A percentile compares a stretch with the other conserved stretches of the same genome.
These are phyloP conservation scores for Pitangus sulphuratus DNA, from an alignment of 2,797 vertebrate genomes.

Conservation along the genomic window DNA sequence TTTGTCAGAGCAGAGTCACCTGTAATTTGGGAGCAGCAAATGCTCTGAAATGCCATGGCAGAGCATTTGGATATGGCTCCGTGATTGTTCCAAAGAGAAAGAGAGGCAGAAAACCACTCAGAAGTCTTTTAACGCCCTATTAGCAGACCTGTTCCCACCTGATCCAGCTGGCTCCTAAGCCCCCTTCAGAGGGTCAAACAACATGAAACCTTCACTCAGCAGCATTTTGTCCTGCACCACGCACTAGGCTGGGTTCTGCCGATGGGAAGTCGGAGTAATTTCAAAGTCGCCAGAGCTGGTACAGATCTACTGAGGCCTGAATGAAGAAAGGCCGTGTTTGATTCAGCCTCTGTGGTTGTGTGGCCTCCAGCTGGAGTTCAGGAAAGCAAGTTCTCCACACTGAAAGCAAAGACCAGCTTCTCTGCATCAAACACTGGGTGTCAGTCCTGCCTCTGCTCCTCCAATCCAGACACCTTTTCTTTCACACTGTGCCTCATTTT, in stretches of 20 bases:
- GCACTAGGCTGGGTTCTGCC: neutral
- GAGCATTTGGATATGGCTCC: neutral
- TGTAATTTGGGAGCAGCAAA: neutral
- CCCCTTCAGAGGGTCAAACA: neutral
- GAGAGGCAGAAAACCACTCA: neutral
- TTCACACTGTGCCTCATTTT: neutral
- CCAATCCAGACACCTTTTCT: neutral
- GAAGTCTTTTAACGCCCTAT: slow-evolving; percentile 14
- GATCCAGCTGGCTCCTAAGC: neutral
- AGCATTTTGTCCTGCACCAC: neutral
- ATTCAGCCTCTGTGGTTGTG: neutral
- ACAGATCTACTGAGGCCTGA: neutral
- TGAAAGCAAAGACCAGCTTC: neutral
- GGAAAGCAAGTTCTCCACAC: neutral
- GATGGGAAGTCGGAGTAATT: neutral
- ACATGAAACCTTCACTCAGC: neutral
- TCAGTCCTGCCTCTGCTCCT: neutral
- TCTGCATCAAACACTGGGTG: neutral
- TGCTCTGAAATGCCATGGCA: neutral
- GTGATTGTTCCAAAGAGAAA: neutral
- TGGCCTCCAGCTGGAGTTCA: neutral
- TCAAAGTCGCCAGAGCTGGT: neutral
- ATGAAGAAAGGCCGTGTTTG: neutral
- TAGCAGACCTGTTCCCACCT: neutral
- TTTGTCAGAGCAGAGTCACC: neutral